Conservation (phyloP, 2,888 invertebrate genomes). For the Drepanosiphum platanoidis region DNA sequence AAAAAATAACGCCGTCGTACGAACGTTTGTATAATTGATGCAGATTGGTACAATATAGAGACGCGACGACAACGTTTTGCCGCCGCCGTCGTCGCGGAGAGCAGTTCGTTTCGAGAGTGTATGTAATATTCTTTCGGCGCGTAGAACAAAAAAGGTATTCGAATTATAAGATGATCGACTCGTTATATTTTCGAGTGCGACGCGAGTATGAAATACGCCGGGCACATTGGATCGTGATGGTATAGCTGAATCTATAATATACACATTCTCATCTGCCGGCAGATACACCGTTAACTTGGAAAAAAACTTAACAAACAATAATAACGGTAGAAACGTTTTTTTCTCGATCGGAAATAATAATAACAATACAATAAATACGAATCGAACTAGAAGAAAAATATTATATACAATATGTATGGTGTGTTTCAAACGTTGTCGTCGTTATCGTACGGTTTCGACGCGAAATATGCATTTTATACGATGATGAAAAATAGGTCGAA, state of each 20-base stretch:
- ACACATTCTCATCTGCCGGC: too few species aligned
- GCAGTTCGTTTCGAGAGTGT: neutral
- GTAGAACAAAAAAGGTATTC: neutral
- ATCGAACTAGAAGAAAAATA: neutral
- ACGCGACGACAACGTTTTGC: neutral
- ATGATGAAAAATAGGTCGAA: neutral
- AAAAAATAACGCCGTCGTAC: neutral
- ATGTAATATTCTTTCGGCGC: too few species aligned
- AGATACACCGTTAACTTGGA: neutral
- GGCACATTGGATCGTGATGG: neutral
- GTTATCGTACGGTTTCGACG: neutral
- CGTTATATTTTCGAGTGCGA: neutral
- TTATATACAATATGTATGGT: neutral
- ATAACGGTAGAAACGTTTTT: neutral
- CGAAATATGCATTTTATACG: neutral
- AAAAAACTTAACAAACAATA: neutral
- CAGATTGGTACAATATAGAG: neutral
- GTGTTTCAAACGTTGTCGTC: neutral
- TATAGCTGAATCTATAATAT: neutral
- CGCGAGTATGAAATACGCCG: neutral
- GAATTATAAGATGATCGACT: neutral
- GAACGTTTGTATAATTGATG: conserved; percentile 1
- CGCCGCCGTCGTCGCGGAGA: neutral
- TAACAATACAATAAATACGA: neutral
- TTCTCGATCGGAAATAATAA: neutral